phyloP scores from a whole-genome alignment of 2,113 vertebrate genomes.

The Phrynocephalus versicolor region DNA sequence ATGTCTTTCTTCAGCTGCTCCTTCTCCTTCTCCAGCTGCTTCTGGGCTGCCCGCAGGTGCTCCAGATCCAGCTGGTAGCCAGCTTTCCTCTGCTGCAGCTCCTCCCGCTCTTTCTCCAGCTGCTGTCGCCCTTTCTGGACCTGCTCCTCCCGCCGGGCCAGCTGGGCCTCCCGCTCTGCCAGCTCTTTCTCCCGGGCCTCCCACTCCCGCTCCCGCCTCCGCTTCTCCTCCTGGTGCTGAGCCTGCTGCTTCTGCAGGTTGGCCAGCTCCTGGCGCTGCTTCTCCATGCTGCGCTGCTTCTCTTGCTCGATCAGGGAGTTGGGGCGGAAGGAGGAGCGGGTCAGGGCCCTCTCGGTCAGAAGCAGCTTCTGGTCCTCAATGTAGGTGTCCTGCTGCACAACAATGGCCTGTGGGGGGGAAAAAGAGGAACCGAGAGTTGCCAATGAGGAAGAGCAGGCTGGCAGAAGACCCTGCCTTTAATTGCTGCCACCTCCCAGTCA shows the following conservation, averaged over 20 bases:
- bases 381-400: constrained; percentile 94
- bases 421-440: not conserved
- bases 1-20: constrained; percentile 79
- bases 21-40: constrained; percentile 86
- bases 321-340: constrained; percentile 78
- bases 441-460: not conserved
- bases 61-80: constrained; percentile 89
- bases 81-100: constrained; percentile 78
- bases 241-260: constrained; percentile 89
- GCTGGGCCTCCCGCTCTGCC: constrained; percentile 74
- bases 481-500: not conserved
- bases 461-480: no score
- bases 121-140: constrained; percentile 71
- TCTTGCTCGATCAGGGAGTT: constrained; percentile 92
- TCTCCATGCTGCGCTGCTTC: constrained; percentile 96
- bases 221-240: constrained; percentile 86
- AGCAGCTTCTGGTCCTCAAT: constrained; percentile 93
- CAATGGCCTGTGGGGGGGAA: constrained; percentile 85
- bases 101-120: constrained; percentile 77
- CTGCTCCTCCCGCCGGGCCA: constrained; percentile 79
- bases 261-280: constrained; percentile 93
- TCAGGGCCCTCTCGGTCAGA: constrained; percentile 79
- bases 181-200: constrained; percentile 84
- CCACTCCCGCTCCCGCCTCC: constrained; percentile 83
- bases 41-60: constrained; percentile 84